Evolutionary conservation across 1,140 invertebrate species (phyloP).

Genomic region (Anastrepha obliqua): DNA sequence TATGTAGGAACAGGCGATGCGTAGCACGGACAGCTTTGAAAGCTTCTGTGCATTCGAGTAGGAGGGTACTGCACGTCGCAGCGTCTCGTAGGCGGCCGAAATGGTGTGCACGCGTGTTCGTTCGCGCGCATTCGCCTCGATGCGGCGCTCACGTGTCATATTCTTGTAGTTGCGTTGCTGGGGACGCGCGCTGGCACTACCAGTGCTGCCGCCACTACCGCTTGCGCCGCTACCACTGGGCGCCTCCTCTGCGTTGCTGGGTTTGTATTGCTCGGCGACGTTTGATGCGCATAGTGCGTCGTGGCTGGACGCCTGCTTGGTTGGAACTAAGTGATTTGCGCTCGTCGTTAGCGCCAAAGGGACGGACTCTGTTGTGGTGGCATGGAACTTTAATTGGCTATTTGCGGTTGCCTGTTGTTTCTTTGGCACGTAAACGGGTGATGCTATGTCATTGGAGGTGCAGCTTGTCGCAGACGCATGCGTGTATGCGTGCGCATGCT

Average conservation of each 20-base stretch:
- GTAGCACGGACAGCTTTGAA: constrained; percentile 91
- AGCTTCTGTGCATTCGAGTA: constrained; percentile 95
- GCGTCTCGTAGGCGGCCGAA: constrained; percentile 93
- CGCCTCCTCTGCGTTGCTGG: constrained; percentile 14
- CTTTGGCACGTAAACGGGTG: constrained; percentile 22
- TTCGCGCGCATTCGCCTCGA: constrained; percentile 95
- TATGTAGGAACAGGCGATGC: constrained; percentile 94
- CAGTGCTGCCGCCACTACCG: constrained; percentile 40
- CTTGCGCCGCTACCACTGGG: constrained; percentile 57
- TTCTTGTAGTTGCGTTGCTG: constrained; percentile 95
- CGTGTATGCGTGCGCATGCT: constrained; percentile 35
- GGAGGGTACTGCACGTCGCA: constrained; percentile 88
- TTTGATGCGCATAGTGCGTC: neutral
- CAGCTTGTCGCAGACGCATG: neutral
- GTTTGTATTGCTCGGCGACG: constrained; percentile 4
- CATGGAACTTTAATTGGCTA: constrained; percentile 29
- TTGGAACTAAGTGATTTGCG: neutral
- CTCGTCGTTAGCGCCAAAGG: neutral
- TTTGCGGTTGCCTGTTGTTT: constrained; percentile 42
- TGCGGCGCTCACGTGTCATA: constrained; percentile 92
- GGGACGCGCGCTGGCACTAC: constrained; percentile 60
- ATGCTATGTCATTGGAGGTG: neutral
- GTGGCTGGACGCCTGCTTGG: constrained; percentile 32
- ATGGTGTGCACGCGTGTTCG: constrained; percentile 95
- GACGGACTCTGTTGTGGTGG: constrained; percentile 61